A percentile compares a stretch with the other conserved stretches of the same genome.
Evolutionary conservation across 2,797 vertebrate genomes (phyloP).

Genomic region (Moxostoma hubbsi): DNA sequence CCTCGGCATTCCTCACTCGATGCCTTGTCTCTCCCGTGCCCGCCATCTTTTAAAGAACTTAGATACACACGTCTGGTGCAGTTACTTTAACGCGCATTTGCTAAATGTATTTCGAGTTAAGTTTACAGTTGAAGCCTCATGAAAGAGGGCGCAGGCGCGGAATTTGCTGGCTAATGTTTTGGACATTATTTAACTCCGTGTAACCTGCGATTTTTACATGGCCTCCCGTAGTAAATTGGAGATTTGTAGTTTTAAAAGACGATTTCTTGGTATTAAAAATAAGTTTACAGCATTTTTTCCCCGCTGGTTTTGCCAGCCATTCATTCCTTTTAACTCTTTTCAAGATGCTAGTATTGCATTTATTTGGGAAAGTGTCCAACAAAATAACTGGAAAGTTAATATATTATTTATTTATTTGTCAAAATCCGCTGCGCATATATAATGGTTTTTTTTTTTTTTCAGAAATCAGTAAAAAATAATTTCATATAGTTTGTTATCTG

Average conservation of each 20-base stretch:
- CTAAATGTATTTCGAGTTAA: background rate
- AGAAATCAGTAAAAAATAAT: no score
- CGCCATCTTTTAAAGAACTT: constrained; percentile 83
- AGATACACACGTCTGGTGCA: constrained; percentile 6
- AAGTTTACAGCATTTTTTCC: background rate
- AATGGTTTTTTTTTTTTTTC: no score
- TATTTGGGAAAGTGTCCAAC: background rate
- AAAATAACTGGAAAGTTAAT: background rate
- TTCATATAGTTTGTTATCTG: background rate
- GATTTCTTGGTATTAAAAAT: background rate
- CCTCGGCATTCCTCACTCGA: constrained; percentile 58
- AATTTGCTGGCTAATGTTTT: constrained; percentile 36
- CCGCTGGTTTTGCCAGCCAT: background rate
- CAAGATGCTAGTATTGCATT: background rate
- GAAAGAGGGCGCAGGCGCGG: constrained; percentile 31
- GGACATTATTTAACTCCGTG: constrained; percentile 24
- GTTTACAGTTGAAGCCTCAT: background rate
- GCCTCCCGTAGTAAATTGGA: background rate
- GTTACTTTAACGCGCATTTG: constrained; percentile 13
- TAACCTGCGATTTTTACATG: constrained; percentile 22
- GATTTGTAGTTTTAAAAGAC: background rate
- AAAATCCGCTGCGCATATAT: no score
- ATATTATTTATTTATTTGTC: no score
- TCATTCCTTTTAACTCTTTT: background rate
- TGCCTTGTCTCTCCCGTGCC: constrained; percentile 70